These are phyloP conservation scores for Lasioglossum vierecki DNA, from an alignment of 2,888 invertebrate genomes.

Conservation along the genomic window DNA sequence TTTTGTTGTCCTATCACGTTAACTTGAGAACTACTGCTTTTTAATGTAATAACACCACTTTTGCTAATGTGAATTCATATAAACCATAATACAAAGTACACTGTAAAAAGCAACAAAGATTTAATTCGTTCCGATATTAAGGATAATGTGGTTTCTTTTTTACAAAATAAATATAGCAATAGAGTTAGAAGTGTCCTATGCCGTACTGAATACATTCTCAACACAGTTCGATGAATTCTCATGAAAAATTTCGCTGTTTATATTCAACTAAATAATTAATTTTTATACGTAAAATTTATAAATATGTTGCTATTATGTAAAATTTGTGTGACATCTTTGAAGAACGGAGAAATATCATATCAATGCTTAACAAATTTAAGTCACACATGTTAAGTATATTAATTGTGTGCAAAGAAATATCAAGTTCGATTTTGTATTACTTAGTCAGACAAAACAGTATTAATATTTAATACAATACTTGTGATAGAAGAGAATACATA, in stretches of 20 bases:
- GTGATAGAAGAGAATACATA: slow-evolving; percentile 34
- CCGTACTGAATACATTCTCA: slow-evolving; percentile 37
- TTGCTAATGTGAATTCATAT: slow-evolving; percentile 38
- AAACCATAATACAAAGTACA: slow-evolving; percentile 34
- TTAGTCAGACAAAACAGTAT: slow-evolving; percentile 50
- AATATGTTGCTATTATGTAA: slow-evolving; percentile 26
- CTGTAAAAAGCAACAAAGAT: slow-evolving; percentile 44
- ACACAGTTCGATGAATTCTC: slow-evolving; percentile 70
- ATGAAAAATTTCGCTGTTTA: slow-evolving; percentile 29
- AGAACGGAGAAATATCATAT: slow-evolving; percentile 29
- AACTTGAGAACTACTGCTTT: slow-evolving; percentile 41
- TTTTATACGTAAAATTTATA: slow-evolving; percentile 25
- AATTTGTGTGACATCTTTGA: slow-evolving; percentile 20
- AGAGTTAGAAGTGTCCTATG: slow-evolving; percentile 41
- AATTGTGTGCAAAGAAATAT: background rate
- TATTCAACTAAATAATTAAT: slow-evolving; percentile 28
- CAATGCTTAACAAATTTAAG: slow-evolving; percentile 21
- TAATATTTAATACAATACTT: slow-evolving; percentile 42
- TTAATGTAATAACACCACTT: slow-evolving; percentile 34
- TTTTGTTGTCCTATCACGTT: background rate
- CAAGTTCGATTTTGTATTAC: slow-evolving; percentile 22
- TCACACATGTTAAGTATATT: background rate
- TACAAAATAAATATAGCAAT: slow-evolving; percentile 46
- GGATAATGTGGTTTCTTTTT: slow-evolving; percentile 40
- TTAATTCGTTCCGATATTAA: slow-evolving; percentile 43